Base-by-base conservation (phyloP, 2,797 vertebrate genomes). In the Chanos chanos region DNA sequence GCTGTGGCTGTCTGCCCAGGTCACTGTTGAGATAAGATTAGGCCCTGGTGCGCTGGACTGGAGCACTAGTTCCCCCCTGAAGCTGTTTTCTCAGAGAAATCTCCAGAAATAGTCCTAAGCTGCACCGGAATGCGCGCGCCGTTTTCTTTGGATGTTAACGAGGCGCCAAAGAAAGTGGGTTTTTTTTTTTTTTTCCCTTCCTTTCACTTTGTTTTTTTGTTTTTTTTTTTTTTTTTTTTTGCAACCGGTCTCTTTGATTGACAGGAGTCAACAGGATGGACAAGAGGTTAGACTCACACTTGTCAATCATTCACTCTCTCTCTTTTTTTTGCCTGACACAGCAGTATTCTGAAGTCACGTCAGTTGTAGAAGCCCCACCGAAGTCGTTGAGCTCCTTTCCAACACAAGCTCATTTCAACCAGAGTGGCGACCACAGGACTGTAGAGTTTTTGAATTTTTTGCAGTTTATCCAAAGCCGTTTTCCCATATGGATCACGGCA, bases 21-120 rank as follows among this genome's bases (percentile, higher is more conserved):
- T 56, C 34, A 50, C 36, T 66, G 54, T 62, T 45, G 15, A 48
- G 67, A 56, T 70, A 48, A 48, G 45, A 56, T 7, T 37, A 28
- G 22, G 3, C 5, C 9, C 49, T 68, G 25, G 19, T 19, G 24
- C 34, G 12, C 61, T 27, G 34, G 22, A 18, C 15, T 49, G 49
- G 25, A 30, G 15, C 16, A 21, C 10, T 47, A 41, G 44, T 3
- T 12, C n/a, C n/a, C n/a, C n/a, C n/a, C 62, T 22, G 34, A 24
- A 19, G 18, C 45, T 47, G 33, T 50, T 48, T 50, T 52, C 12
- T 25, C 13, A 47, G 53, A 24, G 33, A 53, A 40, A 43, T 2
- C 5, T 50, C 12, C 30, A n/a, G 22, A 37, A 39, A 53, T 18
- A n/a, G 48, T 7, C 10, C 9, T 51, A 65, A 34, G 37, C 9